Evolutionary conservation across 2,113 vertebrate genomes (phyloP), one percentile per base, ranked within the genome.

Genomic region (Entomyzon cyanotis): DNA sequence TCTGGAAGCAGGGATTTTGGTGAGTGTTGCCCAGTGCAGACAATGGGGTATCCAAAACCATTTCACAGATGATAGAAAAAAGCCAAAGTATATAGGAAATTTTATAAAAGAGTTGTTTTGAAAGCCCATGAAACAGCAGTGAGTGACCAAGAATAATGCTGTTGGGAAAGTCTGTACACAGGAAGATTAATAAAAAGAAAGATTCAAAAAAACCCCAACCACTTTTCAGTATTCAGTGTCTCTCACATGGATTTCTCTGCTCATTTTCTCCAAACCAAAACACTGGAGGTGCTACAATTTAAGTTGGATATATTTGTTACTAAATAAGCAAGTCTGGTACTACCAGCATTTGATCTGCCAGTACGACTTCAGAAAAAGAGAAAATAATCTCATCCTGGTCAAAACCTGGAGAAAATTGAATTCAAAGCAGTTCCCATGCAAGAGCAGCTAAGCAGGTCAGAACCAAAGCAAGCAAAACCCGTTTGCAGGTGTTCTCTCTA

Each of bases 121-220:
- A 90, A 92, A 63, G 62, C 24, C n/a, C 7, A 41, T 15, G 37
- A 85, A 70, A 22, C 23, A 79, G 62, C 33, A 53, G 28, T 12
- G 17, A 56, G 20, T 15, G 22, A 55, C 33, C 22, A 82, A 53
- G 31, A 75, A 58, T 22, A 83, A 84, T 1, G 0, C 7, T 60
- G 10, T 47, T 59, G 28, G 5, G 12, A 37, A 88, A 81, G 23
- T 33, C 33, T 41, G 2, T 25, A n/a, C 0, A 79, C 15, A 55
- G 12, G 13, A 76, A 37, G 4, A 25, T 25, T 27, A 46, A 71
- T n/a, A 87, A 56, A 27, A 47, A 52, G 0, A 22, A 52, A 27
- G 3, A 18, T 15, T 4, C 1, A 10, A 22, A 12, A 23, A 37
- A 20, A 0, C 2, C 2, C 1, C 37, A 76, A 33, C 8, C 14